A percentile compares a stretch with the other conserved stretches of the same genome.
Conservation (phyloP, 2,113 vertebrate genomes). For the Thunnus thynnus region DNA sequence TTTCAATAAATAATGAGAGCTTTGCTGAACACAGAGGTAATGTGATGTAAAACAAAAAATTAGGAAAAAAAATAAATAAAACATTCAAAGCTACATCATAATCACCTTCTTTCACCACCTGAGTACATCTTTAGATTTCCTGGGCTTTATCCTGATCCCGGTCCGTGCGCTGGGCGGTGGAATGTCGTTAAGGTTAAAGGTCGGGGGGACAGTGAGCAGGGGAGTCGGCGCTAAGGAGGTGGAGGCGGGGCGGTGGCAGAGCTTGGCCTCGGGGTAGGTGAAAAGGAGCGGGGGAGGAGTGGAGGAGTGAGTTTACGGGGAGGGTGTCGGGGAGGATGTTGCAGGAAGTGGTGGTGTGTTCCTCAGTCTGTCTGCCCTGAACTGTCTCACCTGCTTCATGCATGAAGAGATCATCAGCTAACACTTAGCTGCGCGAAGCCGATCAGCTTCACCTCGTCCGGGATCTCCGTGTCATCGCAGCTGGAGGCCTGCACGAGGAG, state of each 20-base stretch:
- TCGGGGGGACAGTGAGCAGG: conserved; percentile 53
- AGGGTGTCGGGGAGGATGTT: conserved; percentile 27
- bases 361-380: conserved; percentile 84
- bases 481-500: conserved; percentile 89
- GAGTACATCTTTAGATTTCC: conserved; percentile 89
- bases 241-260: conserved; percentile 36
- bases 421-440: conserved; percentile 98
- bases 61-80: conserved; percentile 70
- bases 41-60: conserved; percentile 69
- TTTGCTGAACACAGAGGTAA: conserved; percentile 84
- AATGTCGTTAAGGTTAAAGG: conserved; percentile 71
- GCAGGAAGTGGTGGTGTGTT: conserved; percentile 71
- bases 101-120: conserved; percentile 91
- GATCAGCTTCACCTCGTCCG: conserved; percentile 98
- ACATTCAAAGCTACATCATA: conserved; percentile 86
- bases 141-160: conserved; percentile 76
- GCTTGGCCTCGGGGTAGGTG: conserved; percentile 40
- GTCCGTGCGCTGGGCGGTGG: conserved; percentile 71
- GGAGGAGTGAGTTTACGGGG: conserved; percentile 54
- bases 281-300: conserved; percentile 64
- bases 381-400: conserved; percentile 83
- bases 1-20: conserved; percentile 82
- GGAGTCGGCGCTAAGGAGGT: conserved; percentile 39
- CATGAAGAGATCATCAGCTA: conserved; percentile 89
- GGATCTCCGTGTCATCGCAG: conserved; percentile 94